Conservation (phyloP, 2,888 invertebrate species). For the Metallyticus violacea region DNA sequence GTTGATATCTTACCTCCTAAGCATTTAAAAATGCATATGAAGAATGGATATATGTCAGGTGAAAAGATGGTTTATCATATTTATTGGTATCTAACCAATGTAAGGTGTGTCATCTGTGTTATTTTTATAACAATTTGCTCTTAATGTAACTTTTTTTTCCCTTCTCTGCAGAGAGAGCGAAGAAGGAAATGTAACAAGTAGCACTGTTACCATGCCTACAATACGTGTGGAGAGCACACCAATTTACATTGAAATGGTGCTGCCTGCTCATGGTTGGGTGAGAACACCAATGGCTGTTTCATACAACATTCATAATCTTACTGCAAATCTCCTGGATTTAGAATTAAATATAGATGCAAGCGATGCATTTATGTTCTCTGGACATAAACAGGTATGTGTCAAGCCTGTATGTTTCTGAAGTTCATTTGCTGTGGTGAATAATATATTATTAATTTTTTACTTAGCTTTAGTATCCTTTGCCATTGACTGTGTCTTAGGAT, state of each 20-base stretch:
- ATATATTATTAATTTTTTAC: too few relatives aligned
- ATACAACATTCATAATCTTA: slow-evolving; percentile 70
- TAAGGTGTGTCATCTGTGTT: too few relatives aligned
- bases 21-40: too few relatives aligned
- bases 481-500: too few relatives aligned
- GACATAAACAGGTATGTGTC: slow-evolving; percentile 79
- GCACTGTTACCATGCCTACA: slow-evolving; percentile 56
- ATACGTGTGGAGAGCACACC: slow-evolving; percentile 54
- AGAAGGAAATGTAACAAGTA: slow-evolving; percentile 44
- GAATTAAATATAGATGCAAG: slow-evolving; percentile 74
- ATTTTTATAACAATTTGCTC: too few relatives aligned
- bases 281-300: slow-evolving; percentile 67
- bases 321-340: slow-evolving; percentile 67
- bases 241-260: slow-evolving; percentile 42
- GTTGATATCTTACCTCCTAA: too few relatives aligned
- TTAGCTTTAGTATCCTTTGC: too few relatives aligned
- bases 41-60: too few relatives aligned
- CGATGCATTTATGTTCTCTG: slow-evolving; percentile 93
- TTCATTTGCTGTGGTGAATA: too few relatives aligned
- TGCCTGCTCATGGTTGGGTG: slow-evolving; percentile 73
- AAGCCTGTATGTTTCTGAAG: slow-evolving; percentile 51
- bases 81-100: too few relatives aligned
- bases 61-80: too few relatives aligned
- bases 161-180: slow-evolving; percentile 10
- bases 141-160: too few relatives aligned